Conservation (phyloP, 2,797 vertebrate genomes). For the Clarias laeviceps region DNA sequence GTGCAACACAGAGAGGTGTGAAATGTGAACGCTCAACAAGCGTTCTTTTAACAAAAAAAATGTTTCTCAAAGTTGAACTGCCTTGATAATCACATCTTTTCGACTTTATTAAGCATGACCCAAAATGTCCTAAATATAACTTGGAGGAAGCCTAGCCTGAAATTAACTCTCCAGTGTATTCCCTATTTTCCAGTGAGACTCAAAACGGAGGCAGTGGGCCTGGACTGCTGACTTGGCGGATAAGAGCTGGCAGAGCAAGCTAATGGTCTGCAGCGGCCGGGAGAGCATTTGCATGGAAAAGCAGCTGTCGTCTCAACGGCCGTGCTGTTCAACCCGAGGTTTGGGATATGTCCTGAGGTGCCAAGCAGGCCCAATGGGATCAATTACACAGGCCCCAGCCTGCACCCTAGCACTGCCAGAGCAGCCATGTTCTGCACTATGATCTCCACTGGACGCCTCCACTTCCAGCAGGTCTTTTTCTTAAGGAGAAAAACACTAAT, state of each 20-base stretch:
- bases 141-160: slow-evolving; percentile 21
- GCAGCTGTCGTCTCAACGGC: slow-evolving; percentile 67
- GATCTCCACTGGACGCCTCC: background rate
- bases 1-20: background rate
- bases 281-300: slow-evolving; percentile 60
- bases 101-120: slow-evolving; percentile 28
- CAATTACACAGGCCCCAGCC: slow-evolving; percentile 72
- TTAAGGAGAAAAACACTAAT: background rate
- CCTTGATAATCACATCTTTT: slow-evolving; percentile 23
- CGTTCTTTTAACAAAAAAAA: background rate
- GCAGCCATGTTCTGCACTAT: slow-evolving; percentile 32
- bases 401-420: slow-evolving; percentile 31
- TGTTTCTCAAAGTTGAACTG: slow-evolving; percentile 20
- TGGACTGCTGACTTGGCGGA: slow-evolving; percentile 54
- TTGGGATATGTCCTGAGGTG: slow-evolving; percentile 62
- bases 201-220: slow-evolving; percentile 37
- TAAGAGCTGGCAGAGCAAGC: slow-evolving; percentile 46
- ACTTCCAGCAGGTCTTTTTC: background rate
- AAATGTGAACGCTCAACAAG: background rate
- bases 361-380: slow-evolving; percentile 74
- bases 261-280: slow-evolving; percentile 67
- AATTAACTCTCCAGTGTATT: slow-evolving; percentile 30
- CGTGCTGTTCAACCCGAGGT: slow-evolving; percentile 68
- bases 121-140: slow-evolving; percentile 36
- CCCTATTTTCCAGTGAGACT: slow-evolving; percentile 24